phyloP scores from a whole-genome alignment of 2,888 invertebrate species.

The Melangyna quadrimaculata region DNA sequence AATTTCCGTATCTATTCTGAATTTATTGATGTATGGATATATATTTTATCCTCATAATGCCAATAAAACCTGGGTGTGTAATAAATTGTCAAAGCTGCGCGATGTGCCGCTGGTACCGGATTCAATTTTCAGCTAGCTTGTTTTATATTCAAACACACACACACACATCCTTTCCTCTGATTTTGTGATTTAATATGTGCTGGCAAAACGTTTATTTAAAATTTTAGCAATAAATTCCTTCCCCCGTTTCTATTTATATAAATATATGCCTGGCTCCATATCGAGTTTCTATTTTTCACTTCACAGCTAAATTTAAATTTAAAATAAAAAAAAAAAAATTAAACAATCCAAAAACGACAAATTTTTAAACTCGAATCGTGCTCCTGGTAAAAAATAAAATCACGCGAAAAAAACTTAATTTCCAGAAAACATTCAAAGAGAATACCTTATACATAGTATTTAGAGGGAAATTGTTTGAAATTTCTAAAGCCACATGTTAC shows the following conservation, averaged over 20 bases:
- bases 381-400: not conserved
- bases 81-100: slow-evolving; percentile 13
- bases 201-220: slow-evolving; percentile 18
- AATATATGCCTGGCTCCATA: not conserved
- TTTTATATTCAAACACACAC: not conserved
- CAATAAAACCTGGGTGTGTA: not conserved
- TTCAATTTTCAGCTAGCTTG: slow-evolving; percentile 25
- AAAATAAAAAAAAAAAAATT: not conserved
- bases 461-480: slow-evolving; percentile 23
- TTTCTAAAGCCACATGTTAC: slow-evolving; percentile 45
- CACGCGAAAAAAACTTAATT: slow-evolving; percentile 1
- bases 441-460: slow-evolving; percentile 17
- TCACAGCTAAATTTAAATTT: not conserved
- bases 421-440: slow-evolving; percentile 20
- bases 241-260: not conserved
- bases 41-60: slow-evolving; percentile 22
- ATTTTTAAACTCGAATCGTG: not conserved
- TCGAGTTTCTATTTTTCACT: not conserved
- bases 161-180: not conserved
- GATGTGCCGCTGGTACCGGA: not conserved
- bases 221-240: not conserved
- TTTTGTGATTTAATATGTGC: slow-evolving; percentile 11
- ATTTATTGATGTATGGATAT: slow-evolving; percentile 18
- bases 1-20: slow-evolving; percentile 64
- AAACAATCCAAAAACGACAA: slow-evolving; percentile 13